Percentiles rank a stretch among this genome's conserved stretches.
These are phyloP conservation scores for Dascyllus trimaculatus DNA, from an alignment of 2,113 vertebrate species.

Conservation along the genomic window DNA sequence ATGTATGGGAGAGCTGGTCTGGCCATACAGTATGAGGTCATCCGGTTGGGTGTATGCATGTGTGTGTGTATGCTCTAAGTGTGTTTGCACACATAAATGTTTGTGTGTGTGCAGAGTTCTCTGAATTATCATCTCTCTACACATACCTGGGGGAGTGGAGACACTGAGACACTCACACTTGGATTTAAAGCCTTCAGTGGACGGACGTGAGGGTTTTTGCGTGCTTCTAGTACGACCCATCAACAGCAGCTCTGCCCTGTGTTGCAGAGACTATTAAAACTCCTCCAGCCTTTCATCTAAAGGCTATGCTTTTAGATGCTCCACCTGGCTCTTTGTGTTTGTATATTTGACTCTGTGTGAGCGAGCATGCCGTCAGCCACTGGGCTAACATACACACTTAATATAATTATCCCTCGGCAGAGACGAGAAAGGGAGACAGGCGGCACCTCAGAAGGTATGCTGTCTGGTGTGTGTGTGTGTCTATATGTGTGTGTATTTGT, in stretches of 20 bases:
- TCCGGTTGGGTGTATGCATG: conserved; percentile 24
- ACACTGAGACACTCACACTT: conserved; percentile 3
- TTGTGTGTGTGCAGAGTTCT: neutral
- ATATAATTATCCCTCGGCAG: conserved; percentile 73
- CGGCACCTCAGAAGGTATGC: conserved; percentile 63
- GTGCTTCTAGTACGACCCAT: conserved; percentile 45
- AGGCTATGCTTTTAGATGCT: conserved; percentile 24
- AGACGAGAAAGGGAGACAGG: conserved; percentile 67
- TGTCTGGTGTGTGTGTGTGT: conserved; percentile 54
- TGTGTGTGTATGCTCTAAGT: neutral
- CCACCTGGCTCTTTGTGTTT: conserved; percentile 40
- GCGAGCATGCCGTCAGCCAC: conserved; percentile 51
- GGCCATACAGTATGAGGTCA: conserved; percentile 76
- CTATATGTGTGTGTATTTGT: conserved; percentile 43
- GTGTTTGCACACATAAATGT: neutral
- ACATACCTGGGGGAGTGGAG: conserved; percentile 15
- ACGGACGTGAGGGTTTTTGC: neutral
- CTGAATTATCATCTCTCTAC: conserved; percentile 35
- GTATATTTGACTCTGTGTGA: conserved; percentile 12
- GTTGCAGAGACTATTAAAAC: conserved; percentile 63
- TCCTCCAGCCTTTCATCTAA: conserved; percentile 60
- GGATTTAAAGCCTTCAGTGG: neutral
- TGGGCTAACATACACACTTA: conserved; percentile 75
- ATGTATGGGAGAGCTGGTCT: conserved; percentile 72
- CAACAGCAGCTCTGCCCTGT: conserved; percentile 62